Evolutionary conservation across 2,888 invertebrate species (phyloP), one percentile per base, ranked within the genome.

Genomic region (Labia minor): DNA sequence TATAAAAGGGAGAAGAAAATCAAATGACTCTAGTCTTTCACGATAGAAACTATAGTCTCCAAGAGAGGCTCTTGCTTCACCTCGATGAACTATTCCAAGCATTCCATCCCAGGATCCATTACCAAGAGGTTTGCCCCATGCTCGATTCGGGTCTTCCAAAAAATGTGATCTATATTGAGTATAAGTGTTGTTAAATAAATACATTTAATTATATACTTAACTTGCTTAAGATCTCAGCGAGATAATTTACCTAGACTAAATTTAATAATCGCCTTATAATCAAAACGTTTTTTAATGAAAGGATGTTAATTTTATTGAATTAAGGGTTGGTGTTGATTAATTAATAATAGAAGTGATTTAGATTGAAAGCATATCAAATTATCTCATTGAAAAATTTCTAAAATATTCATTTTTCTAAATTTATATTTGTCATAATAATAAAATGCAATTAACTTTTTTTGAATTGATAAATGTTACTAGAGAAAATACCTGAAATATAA

Each of bases 61-160:
- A n/a, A 49, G 49, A 3, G 49, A 49, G 14, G 49, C 49, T 3
- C 14, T n/a, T 2, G n/a, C 49, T 16, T 49, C n/a, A 3, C 49
- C 16, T 49, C n/a, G 49, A 49, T 49, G 49, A 3, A 49, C 49
- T 16, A 49, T 8, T n/a, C 49, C 49, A 11, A 49, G 49, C 49
- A 49, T 49, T 11, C 49, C 49, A 16, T 49, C 49, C 49, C 49
- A 49, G n/a, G 49, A 49, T n/a, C 49, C 49, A 49, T 49, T 49
- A 10, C 3, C 8, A 11, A 49, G 16, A n/a, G 49, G 49, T 49
- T 49, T 49, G 6, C 33, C 49, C 49, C 49, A 49, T 3, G 49
- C 14, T 10, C 16, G 49, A 16, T 49, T 14, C 3, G 49, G 14
- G 14, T 11, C 49, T 49, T 49, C 49, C 4, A 10, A n/a, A 14